These are phyloP conservation scores for Philereme transversata DNA, from an alignment of 2,888 invertebrate genomes.

Conservation along the genomic window DNA sequence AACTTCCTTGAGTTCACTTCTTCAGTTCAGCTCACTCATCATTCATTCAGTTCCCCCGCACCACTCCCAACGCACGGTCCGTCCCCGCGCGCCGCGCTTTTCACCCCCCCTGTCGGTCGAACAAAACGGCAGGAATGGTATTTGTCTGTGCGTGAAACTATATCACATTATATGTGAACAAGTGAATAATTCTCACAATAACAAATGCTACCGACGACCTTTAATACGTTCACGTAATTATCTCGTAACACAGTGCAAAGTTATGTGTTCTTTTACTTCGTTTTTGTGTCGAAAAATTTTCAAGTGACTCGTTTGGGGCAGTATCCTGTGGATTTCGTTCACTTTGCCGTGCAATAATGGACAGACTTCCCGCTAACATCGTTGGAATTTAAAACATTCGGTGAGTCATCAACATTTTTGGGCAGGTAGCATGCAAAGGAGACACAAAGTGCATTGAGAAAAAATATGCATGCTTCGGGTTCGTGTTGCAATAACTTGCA, in stretches of 20 bases:
- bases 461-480: slow-evolving; percentile 6
- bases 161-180: slow-evolving; percentile 66
- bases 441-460: slow-evolving; percentile 32
- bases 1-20: no score
- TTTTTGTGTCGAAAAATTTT: slow-evolving; percentile 63
- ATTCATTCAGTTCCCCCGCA: no score
- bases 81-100: neutral
- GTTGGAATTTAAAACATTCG: slow-evolving; percentile 81
- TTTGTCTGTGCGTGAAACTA: slow-evolving; percentile 36
- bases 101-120: slow-evolving; percentile 35
- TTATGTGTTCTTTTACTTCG: slow-evolving; percentile 63
- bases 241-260: slow-evolving; percentile 46
- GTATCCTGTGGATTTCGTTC: slow-evolving; percentile 72
- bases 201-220: slow-evolving; percentile 53
- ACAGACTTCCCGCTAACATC: slow-evolving; percentile 74
- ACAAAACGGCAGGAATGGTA: slow-evolving; percentile 67
- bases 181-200: slow-evolving; percentile 68
- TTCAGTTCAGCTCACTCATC: no score
- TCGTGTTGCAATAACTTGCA: slow-evolving; percentile 17
- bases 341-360: slow-evolving; percentile 73
- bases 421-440: slow-evolving; percentile 47
- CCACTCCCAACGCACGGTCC: neutral
- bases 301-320: slow-evolving; percentile 69
- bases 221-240: slow-evolving; percentile 55
- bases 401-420: slow-evolving; percentile 78